These are phyloP conservation scores for Pristionchus maxplancki DNA, from an alignment of 2,888 invertebrate genomes.

Conservation along the genomic window DNA sequence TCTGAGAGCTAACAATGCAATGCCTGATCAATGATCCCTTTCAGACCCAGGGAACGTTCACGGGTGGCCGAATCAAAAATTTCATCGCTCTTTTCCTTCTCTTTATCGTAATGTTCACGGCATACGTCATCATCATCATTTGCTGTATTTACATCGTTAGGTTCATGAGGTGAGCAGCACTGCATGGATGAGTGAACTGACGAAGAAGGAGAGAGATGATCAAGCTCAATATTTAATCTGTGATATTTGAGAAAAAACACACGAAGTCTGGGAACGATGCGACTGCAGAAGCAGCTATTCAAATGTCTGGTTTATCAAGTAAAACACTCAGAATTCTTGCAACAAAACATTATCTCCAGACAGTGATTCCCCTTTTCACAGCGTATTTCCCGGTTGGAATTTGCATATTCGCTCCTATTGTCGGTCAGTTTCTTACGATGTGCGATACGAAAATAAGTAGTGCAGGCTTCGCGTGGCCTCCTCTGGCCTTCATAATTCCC, in stretches of 20 bases:
- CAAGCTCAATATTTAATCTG: not conserved
- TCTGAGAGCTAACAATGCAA: too few relatives aligned
- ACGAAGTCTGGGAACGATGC: not conserved
- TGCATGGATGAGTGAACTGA: not conserved
- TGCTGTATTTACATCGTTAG: not conserved
- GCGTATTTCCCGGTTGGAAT: conserved; percentile 24
- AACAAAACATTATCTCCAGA: not conserved
- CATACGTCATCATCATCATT: not conserved
- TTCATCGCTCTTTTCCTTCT: conserved; percentile 25
- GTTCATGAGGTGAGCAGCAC: conserved; percentile 14
- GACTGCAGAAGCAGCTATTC: conserved; percentile 25
- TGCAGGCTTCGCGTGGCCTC: conserved; percentile 28
- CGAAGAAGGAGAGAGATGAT: not conserved
- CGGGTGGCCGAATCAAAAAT: conserved; percentile 4
- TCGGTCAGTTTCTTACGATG: not conserved
- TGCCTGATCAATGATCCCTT: too few relatives aligned
- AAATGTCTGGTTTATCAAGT: conserved; percentile 32
- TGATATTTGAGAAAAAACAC: not conserved
- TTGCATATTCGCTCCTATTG: not conserved
- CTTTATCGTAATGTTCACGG: conserved; percentile 6
- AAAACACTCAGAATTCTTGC: not conserved
- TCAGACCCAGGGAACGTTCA: conserved; percentile 22
- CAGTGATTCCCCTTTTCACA: not conserved
- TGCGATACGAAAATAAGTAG: not conserved
- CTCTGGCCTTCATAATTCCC: conserved; percentile 31